A percentile compares a stretch with the other conserved stretches of the same genome.
Evolutionary conservation across 2,113 vertebrate species (phyloP).

Genomic region (Coryphaenoides rupestris): DNA sequence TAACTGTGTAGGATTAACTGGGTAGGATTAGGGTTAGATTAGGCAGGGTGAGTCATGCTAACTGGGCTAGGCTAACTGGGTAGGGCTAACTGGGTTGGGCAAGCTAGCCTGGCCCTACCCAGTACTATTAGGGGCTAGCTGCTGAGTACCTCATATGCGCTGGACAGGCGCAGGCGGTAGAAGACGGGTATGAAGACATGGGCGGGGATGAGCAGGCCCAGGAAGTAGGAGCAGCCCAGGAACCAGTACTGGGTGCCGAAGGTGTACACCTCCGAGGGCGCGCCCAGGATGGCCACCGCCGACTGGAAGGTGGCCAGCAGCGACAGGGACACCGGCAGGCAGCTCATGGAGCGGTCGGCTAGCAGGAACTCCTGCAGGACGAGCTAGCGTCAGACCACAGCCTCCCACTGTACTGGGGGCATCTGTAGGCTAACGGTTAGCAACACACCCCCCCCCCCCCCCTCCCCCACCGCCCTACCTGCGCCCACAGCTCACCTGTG

Average conservation of each 20-base stretch:
- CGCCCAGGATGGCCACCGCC: constrained; percentile 90
- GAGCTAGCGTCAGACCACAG: too few relatives aligned
- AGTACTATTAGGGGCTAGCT: too few relatives aligned
- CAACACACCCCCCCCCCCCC: too few relatives aligned
- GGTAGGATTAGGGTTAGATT: too few relatives aligned
- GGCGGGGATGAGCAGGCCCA: constrained; percentile 91
- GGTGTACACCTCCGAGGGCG: constrained; percentile 84
- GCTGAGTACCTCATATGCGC: constrained; percentile 84
- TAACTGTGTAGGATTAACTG: too few relatives aligned
- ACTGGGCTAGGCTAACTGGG: too few relatives aligned
- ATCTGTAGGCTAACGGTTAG: too few relatives aligned
- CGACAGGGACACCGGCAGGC: constrained; percentile 88
- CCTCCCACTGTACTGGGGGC: too few relatives aligned
- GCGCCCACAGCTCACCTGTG: constrained; percentile 47
- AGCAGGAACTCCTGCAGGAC: constrained; percentile 83
- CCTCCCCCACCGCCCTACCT: too few relatives aligned
- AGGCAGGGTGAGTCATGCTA: too few relatives aligned
- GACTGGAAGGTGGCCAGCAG: constrained; percentile 96
- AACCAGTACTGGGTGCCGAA: constrained; percentile 96
- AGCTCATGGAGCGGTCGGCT: constrained; percentile 90
- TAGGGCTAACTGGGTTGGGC: too few relatives aligned
- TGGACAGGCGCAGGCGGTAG: constrained; percentile 88
- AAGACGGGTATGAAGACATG: constrained; percentile 93
- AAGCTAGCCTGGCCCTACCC: too few relatives aligned
- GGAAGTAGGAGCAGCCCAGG: constrained; percentile 90